Conservation (phyloP, 2,888 invertebrate genomes). For the Eupithecia subumbrata region DNA sequence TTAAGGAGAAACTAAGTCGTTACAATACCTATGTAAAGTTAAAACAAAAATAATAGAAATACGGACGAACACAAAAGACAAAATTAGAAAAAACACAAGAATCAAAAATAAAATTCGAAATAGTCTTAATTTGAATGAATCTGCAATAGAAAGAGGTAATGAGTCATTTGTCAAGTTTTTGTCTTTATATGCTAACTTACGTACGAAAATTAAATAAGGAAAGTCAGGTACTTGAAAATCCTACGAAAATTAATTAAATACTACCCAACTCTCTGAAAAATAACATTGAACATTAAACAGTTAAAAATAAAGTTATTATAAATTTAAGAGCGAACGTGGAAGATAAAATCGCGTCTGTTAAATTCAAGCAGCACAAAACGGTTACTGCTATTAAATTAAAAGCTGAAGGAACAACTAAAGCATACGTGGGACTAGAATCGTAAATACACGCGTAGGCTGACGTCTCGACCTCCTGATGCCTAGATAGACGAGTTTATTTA, state of each 20-base stretch:
- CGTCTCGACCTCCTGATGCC: slow-evolving; percentile 42
- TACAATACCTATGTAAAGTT: too few species aligned
- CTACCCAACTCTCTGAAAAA: not conserved
- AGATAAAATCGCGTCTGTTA: slow-evolving; percentile 46
- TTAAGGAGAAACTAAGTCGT: too few species aligned
- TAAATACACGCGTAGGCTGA: slow-evolving; percentile 47
- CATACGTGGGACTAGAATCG: slow-evolving; percentile 46
- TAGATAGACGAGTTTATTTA: slow-evolving; percentile 52
- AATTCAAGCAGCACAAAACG: slow-evolving; percentile 51
- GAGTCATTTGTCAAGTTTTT: not conserved
- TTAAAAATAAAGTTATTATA: slow-evolving; percentile 30
- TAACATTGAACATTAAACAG: not conserved
- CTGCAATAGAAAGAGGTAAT: not conserved
- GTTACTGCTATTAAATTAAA: slow-evolving; percentile 50
- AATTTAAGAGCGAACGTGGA: slow-evolving; percentile 26
- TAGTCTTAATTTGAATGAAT: not conserved
- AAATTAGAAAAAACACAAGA: too few species aligned
- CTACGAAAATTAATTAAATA: not conserved
- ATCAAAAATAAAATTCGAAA: not conserved
- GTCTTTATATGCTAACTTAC: not conserved
- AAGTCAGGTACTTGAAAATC: not conserved
- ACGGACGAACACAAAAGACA: too few species aligned
- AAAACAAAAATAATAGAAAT: too few species aligned
- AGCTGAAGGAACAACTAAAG: slow-evolving; percentile 49
- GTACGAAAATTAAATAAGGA: not conserved